Evolutionary conservation across 2,888 invertebrate species (phyloP).

Genomic region (Archips xylosteana): DNA sequence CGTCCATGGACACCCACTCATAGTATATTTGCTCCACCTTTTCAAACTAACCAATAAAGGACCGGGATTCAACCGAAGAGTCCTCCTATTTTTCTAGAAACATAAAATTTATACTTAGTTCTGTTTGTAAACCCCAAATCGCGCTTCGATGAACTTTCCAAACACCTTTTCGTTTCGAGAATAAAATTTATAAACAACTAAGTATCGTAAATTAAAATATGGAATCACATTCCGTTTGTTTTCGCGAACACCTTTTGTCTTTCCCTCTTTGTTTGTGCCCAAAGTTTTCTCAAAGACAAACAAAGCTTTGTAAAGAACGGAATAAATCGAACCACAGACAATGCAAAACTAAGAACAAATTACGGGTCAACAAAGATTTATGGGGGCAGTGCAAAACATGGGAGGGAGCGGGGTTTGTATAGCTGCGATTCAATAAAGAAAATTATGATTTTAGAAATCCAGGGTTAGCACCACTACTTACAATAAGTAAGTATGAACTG

Average conservation of each 20-base stretch:
- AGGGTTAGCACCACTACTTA: too few species aligned
- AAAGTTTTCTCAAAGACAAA: slow-evolving; percentile 30
- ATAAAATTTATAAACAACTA: not conserved
- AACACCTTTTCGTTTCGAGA: not conserved
- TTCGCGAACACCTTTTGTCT: slow-evolving; percentile 10
- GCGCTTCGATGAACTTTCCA: not conserved
- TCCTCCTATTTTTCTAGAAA: too few species aligned
- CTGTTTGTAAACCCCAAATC: not conserved
- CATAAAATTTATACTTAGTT: too few species aligned
- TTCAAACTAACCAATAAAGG: too few species aligned
- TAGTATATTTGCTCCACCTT: too few species aligned
- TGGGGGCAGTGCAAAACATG: slow-evolving; percentile 36
- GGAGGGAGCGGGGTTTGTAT: slow-evolving; percentile 12
- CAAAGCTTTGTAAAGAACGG: slow-evolving; percentile 46
- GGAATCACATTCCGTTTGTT: not conserved
- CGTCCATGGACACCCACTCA: too few species aligned
- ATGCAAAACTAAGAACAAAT: slow-evolving; percentile 55
- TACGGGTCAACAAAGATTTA: slow-evolving; percentile 40
- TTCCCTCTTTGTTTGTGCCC: not conserved
- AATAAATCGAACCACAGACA: slow-evolving; percentile 53
- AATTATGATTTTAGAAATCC: too few species aligned
- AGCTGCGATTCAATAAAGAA: too few species aligned
- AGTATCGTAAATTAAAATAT: slow-evolving; percentile 2
- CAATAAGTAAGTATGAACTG: too few species aligned
- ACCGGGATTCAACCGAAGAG: too few species aligned